A percentile compares a stretch with the other conserved stretches of the same genome.
These are phyloP conservation scores for Mesitornis unicolor DNA, from an alignment of 2,113 vertebrate species.

Conservation along the genomic window DNA sequence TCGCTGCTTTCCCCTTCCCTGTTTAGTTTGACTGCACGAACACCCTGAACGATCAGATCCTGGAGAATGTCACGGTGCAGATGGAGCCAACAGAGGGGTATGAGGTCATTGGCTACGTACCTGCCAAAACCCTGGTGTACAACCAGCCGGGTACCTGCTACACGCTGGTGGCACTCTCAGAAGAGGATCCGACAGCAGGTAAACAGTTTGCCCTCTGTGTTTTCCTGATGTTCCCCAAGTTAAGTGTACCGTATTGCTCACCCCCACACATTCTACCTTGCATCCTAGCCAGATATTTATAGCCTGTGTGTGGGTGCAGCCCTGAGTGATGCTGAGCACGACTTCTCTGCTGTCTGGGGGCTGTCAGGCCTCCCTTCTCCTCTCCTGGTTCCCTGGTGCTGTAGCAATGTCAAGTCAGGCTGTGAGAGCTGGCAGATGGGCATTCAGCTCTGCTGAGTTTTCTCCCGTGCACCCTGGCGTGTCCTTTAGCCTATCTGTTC, in stretches of 20 bases:
- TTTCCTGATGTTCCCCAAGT: not conserved
- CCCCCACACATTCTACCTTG: not conserved
- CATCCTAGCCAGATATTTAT: slow-evolving; percentile 24
- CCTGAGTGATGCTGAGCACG: not conserved
- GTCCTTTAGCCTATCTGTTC: not conserved
- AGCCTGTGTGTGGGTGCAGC: not conserved
- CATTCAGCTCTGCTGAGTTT: not conserved
- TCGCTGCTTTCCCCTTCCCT: not conserved
- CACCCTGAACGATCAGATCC: slow-evolving; percentile 80
- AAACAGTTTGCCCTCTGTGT: not conserved
- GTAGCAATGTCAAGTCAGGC: not conserved
- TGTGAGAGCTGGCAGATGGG: not conserved
- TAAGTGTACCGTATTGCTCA: not conserved
- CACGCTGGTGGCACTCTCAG: slow-evolving; percentile 76
- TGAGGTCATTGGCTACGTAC: slow-evolving; percentile 74
- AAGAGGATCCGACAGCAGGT: slow-evolving; percentile 80
- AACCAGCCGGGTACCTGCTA: slow-evolving; percentile 83
- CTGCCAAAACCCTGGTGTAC: slow-evolving; percentile 78
- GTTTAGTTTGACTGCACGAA: slow-evolving; percentile 82
- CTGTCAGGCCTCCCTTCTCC: not conserved
- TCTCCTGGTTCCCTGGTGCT: not conserved
- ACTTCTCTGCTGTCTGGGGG: not conserved
- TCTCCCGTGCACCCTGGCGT: not conserved
- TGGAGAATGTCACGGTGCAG: slow-evolving; percentile 82
- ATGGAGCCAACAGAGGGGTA: slow-evolving; percentile 84